Evolutionary conservation across 2,888 invertebrate genomes (phyloP).

Genomic region (Agrochola macilenta): DNA sequence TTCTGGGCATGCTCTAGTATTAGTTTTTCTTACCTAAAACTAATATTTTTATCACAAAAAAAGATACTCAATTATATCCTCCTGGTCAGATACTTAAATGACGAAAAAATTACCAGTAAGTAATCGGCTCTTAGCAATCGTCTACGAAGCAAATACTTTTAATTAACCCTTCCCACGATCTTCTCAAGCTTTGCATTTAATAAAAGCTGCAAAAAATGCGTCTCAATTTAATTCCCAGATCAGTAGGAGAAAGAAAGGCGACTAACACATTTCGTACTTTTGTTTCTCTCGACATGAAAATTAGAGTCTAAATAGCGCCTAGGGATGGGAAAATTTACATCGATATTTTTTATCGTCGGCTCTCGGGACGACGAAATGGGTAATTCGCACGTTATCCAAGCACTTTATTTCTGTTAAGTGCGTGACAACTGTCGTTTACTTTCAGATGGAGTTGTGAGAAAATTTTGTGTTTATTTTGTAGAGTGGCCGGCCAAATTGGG

Average conservation of each 20-base stretch:
- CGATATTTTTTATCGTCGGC: conserved; percentile 71
- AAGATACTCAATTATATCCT: not conserved
- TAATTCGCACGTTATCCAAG: conserved; percentile 70
- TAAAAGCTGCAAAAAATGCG: conserved; percentile 19
- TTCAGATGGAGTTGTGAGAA: conserved; percentile 74
- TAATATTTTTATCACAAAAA: not conserved
- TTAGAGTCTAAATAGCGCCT: conserved; percentile 62
- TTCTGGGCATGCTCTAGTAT: no score
- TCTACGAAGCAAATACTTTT: conserved; percentile 27
- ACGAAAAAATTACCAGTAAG: conserved; percentile 17
- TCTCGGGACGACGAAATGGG: conserved; percentile 66
- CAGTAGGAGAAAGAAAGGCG: conserved; percentile 41
- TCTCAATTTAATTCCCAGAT: conserved; percentile 44
- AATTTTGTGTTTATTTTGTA: conserved; percentile 67
- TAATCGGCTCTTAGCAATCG: conserved; percentile 20
- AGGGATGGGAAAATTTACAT: conserved; percentile 69
- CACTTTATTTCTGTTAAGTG: conserved; percentile 72
- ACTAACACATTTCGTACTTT: conserved; percentile 54
- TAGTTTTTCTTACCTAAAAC: no score
- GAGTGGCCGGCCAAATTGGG: conserved; percentile 66
- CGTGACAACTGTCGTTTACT: conserved; percentile 77
- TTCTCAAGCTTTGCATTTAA: conserved; percentile 18
- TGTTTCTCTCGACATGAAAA: conserved; percentile 59
- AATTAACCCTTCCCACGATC: conserved; percentile 36
- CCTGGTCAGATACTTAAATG: not conserved